These are phyloP conservation scores for Tetheella fluctuosa DNA, from an alignment of 2,888 invertebrate genomes.

Conservation along the genomic window DNA sequence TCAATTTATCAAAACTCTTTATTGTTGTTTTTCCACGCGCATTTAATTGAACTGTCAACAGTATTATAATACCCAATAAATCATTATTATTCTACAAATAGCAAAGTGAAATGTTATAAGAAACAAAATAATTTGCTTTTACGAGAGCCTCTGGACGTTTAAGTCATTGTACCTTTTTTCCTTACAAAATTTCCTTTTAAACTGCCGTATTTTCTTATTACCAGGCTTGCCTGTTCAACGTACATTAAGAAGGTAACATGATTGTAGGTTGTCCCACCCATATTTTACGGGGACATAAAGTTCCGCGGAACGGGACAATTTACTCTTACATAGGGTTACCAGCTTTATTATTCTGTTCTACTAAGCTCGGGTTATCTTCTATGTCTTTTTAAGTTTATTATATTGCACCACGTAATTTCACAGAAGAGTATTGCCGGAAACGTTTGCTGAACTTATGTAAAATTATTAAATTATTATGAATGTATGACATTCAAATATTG, in stretches of 20 bases:
- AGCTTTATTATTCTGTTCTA: background rate
- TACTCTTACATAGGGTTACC: background rate
- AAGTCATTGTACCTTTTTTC: background rate
- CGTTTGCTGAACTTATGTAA: no score
- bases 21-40: no score
- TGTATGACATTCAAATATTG: no score
- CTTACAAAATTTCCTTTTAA: constrained; percentile 8
- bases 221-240: constrained; percentile 5
- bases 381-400: background rate
- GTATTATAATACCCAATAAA: no score
- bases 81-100: no score
- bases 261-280: constrained; percentile 6
- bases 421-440: no score
- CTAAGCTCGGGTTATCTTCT: background rate
- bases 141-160: background rate
- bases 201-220: constrained; percentile 7
- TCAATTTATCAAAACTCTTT: no score
- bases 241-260: constrained; percentile 9
- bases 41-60: no score
- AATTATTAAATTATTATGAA: no score
- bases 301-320: constrained; percentile 5
- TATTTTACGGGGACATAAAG: constrained; percentile 8
- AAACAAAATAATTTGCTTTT: no score
- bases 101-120: no score
- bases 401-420: no score